These are phyloP conservation scores for Phenacoccus solenopsis DNA, from an alignment of 1,140 invertebrate species.

Conservation along the genomic window DNA sequence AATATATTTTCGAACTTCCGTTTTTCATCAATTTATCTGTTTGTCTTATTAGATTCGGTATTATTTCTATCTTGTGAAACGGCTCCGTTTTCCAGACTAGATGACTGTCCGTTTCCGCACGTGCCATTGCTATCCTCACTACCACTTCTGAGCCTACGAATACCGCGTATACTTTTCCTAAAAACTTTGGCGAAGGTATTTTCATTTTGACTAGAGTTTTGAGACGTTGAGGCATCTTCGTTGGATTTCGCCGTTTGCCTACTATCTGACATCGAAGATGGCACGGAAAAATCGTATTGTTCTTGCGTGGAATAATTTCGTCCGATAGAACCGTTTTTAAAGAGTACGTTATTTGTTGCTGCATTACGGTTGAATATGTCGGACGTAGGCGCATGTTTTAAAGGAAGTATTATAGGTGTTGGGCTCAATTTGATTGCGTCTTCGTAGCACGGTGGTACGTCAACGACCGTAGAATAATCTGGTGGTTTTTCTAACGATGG, in stretches of 20 bases:
- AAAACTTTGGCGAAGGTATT: constrained; percentile 20
- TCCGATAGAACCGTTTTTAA: neutral
- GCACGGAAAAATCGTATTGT: neutral
- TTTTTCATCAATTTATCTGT: too few relatives aligned
- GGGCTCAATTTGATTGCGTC: constrained; percentile 59
- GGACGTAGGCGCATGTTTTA: neutral
- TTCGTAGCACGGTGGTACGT: constrained; percentile 52
- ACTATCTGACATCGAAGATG: neutral
- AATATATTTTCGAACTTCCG: too few relatives aligned
- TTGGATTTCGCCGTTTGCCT: neutral
- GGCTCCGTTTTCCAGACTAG: neutral
- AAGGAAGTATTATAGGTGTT: constrained; percentile 25
- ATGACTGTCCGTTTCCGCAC: neutral
- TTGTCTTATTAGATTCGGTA: neutral
- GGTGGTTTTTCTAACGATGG: constrained; percentile 50
- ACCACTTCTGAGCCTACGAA: constrained; percentile 19
- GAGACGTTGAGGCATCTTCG: neutral
- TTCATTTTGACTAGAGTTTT: constrained; percentile 5
- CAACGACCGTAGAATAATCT: constrained; percentile 54
- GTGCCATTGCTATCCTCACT: neutral
- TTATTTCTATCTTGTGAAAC: neutral
- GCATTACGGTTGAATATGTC: neutral
- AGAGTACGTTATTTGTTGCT: neutral
- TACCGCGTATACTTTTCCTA: constrained; percentile 23
- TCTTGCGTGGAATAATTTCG: neutral